Evolutionary conservation across 2,797 vertebrate genomes (phyloP).

Genomic region (Loriculus beryllinus): DNA sequence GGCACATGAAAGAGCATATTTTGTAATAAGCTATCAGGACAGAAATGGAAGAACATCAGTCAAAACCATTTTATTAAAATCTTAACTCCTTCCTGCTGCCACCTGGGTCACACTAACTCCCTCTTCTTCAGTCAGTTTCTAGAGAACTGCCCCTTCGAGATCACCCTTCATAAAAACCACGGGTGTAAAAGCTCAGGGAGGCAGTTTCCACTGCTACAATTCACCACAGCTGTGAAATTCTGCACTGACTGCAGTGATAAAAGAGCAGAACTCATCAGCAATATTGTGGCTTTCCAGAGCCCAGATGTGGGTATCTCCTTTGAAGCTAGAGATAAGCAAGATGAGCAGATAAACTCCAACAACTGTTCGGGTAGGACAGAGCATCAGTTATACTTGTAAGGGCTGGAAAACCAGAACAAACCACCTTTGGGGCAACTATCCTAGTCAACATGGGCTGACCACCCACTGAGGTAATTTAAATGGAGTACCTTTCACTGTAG

Average conservation of each 20-base stretch:
- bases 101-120: neutral
- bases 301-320: neutral
- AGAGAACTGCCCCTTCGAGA: neutral
- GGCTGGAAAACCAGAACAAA: neutral
- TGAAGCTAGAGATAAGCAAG: neutral
- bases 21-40: neutral
- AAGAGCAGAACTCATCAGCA: neutral
- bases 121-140: neutral
- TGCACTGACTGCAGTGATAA: neutral
- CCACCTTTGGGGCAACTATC: neutral
- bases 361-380: fast-evolving
- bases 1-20: neutral
- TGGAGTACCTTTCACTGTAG: neutral
- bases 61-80: neutral
- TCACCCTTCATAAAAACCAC: too few relatives aligned
- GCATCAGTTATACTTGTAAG: neutral
- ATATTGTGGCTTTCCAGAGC: neutral
- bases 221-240: neutral
- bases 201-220: neutral
- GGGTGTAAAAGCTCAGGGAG: fast-evolving
- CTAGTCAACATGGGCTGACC: neutral
- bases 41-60: neutral
- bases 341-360: neutral
- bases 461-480: neutral
- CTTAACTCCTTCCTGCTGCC: neutral